Base-by-base conservation (phyloP, 2,888 invertebrate species). In the Polydrusus tereticollis region DNA sequence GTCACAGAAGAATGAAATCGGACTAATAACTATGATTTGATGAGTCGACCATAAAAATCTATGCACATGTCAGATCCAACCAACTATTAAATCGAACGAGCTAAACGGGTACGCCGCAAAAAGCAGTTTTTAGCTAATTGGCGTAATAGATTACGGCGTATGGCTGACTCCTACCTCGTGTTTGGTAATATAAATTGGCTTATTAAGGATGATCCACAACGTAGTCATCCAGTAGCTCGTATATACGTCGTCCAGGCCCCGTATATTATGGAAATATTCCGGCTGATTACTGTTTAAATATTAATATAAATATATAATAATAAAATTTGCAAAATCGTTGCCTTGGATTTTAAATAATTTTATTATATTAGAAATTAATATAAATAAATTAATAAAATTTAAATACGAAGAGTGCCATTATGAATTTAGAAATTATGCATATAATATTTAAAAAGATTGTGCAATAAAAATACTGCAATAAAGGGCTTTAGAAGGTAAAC, bases 151-250 rank as follows among this genome's bases (percentile, higher is more conserved):
- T 74, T 72, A 67, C 43, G 55, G 57, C 60, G 16, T 45, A 62
- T 45, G 57, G 66, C 65, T 69, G 73, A 62, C 74, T 62, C 63
- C 45, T 55, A 71, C 72, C 93, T 98, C 97, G 86, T 96, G 94
- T 83, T 93, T 93, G 78, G 97, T 96, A 84, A 99, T 95, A 89
- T 97, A 98, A 84, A 99, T 96, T 76, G 99, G 98, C 87, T 97
- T 97, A 88, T 99, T 99, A 86, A 97, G 92, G 82, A 99, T 95
- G 83, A 99, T 92, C 99, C 99, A 99, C 72, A 98, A 96, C 43
- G 98, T 96, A 14, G 98, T 98, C 87, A 99, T 99, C 94, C 97
- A 96, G 87, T 99, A 99, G 59, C 98, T 96, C 7, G 99, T 99
- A n/a, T 41, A 87, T 96, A 96, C 66, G 99, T 98, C 78, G 97